Conservation (phyloP, 2,888 invertebrate genomes). For the Cybosia mesomella region DNA sequence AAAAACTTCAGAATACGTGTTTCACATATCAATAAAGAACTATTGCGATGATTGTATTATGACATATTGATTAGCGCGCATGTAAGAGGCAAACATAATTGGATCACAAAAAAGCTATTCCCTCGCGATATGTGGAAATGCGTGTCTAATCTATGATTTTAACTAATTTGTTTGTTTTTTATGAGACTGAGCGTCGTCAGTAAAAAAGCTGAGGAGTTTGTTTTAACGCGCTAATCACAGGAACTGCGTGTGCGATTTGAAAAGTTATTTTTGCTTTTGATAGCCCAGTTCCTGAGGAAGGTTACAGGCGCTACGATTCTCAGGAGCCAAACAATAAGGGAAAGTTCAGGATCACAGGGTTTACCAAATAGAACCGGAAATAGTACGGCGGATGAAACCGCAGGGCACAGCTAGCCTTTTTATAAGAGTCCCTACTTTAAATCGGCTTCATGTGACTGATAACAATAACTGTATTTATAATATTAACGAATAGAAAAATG, state of each 20-base stretch:
- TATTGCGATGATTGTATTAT: conserved; percentile 52
- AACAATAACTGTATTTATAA: neutral
- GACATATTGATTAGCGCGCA: conserved; percentile 57
- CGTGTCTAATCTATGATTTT: conserved; percentile 34
- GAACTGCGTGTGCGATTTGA: too few relatives aligned
- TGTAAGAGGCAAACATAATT: conserved; percentile 62
- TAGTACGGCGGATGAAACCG: too few relatives aligned
- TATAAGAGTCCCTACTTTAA: too few relatives aligned
- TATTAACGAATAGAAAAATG: neutral
- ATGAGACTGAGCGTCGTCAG: neutral
- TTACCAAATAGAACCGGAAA: too few relatives aligned
- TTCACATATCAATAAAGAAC: conserved; percentile 46
- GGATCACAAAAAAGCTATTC: conserved; percentile 60
- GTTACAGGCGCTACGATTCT: neutral
- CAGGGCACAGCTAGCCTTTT: too few relatives aligned
- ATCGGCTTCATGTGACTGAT: neutral
- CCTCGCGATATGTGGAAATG: conserved; percentile 44
- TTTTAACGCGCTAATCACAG: too few relatives aligned
- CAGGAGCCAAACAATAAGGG: too few relatives aligned
- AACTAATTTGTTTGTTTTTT: conserved; percentile 14
- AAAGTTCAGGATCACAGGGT: too few relatives aligned
- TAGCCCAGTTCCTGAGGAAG: neutral
- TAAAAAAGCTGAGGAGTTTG: neutral
- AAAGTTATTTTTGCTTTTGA: too few relatives aligned
- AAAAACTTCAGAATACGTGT: conserved; percentile 66